Evolutionary conservation across 1,140 invertebrate genomes (phyloP).

Genomic region (Drosophila guanche): DNA sequence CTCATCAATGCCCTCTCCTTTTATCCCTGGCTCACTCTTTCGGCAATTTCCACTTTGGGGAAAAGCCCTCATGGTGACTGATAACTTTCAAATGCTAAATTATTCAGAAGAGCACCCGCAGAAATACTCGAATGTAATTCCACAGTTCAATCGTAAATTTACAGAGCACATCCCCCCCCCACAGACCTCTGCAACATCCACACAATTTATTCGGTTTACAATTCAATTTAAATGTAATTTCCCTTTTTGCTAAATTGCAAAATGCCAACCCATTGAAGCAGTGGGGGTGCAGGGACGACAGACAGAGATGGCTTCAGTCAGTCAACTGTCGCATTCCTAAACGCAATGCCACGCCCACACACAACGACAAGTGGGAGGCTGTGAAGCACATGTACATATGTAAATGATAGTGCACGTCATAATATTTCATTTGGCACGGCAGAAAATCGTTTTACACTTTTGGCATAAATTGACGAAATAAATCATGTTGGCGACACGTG

Average conservation of each 20-base stretch:
- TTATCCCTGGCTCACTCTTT: background rate
- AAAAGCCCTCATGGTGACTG: conserved; percentile 1
- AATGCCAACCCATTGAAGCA: conserved; percentile 33
- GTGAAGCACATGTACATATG: conserved; percentile 51
- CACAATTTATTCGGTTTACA: conserved; percentile 64
- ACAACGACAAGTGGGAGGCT: background rate
- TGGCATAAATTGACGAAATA: conserved; percentile 77
- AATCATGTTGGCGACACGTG: conserved; percentile 74
- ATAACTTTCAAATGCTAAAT: conserved; percentile 36
- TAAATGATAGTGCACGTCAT: conserved; percentile 62
- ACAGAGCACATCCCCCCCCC: conserved; percentile 20
- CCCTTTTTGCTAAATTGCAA: conserved; percentile 69
- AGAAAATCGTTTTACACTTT: conserved; percentile 70
- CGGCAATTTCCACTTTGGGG: conserved; percentile 6
- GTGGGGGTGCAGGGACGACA: conserved; percentile 9
- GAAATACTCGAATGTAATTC: conserved; percentile 32
- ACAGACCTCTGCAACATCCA: conserved; percentile 12
- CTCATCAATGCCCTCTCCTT: too few species aligned
- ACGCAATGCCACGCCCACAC: conserved; percentile 48
- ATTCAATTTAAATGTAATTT: conserved; percentile 81
- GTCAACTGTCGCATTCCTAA: conserved; percentile 45
- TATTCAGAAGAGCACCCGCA: conserved; percentile 30
- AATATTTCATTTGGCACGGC: conserved; percentile 71
- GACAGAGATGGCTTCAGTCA: background rate
- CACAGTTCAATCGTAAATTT: conserved; percentile 30